Percentiles rank a stretch among this genome's conserved stretches.
These are phyloP conservation scores for Mixornis gularis DNA, from an alignment of 2,113 vertebrate species.

Conservation along the genomic window DNA sequence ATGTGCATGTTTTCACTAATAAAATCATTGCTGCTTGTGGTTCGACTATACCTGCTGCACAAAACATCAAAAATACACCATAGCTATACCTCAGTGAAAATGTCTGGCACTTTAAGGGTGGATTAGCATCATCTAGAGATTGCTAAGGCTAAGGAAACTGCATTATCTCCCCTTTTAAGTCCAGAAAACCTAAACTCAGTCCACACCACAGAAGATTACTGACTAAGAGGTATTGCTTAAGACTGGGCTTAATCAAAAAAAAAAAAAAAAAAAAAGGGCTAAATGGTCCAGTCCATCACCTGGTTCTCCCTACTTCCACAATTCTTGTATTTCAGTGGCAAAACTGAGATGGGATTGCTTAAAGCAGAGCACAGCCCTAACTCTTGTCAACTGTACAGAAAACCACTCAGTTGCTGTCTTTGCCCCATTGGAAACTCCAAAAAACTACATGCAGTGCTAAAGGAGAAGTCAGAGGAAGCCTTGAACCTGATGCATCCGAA, in stretches of 20 bases:
- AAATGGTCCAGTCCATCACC: neutral
- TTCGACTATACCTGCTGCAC: neutral
- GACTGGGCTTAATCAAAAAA: neutral
- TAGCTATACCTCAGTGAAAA: neutral
- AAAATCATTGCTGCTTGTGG: neutral
- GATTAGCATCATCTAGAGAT: neutral
- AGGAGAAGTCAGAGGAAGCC: neutral
- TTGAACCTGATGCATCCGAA: neutral
- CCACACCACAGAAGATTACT: neutral
- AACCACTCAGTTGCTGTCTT: rapidly evolving
- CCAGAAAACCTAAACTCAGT: neutral
- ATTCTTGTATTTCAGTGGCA: neutral
- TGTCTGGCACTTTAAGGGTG: neutral
- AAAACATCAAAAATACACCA: neutral
- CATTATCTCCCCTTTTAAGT: neutral
- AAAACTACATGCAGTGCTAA: neutral
- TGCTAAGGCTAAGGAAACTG: neutral
- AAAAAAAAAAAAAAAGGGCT: neutral
- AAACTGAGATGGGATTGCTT: neutral
- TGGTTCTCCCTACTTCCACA: neutral
- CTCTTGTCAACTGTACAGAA: neutral
- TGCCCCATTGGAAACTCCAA: neutral
- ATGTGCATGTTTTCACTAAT: neutral
- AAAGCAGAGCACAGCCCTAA: neutral
- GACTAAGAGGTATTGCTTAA: neutral